These are phyloP conservation scores for Anagrus nilaparvatae DNA, from an alignment of 1,140 invertebrate species.

Conservation along the genomic window DNA sequence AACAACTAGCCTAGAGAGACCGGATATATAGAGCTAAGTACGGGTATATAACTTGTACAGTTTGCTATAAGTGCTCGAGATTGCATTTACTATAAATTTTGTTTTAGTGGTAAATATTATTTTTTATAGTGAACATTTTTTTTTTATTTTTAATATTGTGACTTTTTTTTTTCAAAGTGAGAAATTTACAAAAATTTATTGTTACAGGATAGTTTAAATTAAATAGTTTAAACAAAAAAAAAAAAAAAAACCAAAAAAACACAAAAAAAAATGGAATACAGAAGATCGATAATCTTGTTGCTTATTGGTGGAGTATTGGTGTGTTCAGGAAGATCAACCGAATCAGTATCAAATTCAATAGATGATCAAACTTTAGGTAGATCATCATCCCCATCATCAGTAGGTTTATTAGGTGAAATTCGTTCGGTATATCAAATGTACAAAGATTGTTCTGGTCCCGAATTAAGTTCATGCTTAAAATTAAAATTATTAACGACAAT, in stretches of 20 bases:
- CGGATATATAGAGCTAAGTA: slow-evolving; percentile 47
- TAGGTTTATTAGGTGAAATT: slow-evolving; percentile 43
- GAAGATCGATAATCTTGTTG: too few species aligned
- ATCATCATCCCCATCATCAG: slow-evolving; percentile 26
- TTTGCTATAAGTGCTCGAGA: slow-evolving; percentile 40
- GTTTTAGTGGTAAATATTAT: too few species aligned
- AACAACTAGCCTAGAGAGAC: slow-evolving; percentile 31
- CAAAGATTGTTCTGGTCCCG: slow-evolving; percentile 61
- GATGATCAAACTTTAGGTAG: slow-evolving; percentile 37
- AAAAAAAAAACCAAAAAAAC: too few species aligned
- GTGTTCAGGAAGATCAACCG: slow-evolving; percentile 41
- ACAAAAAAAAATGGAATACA: too few species aligned
- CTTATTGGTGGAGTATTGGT: too few species aligned
- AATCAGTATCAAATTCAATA: slow-evolving; percentile 37
- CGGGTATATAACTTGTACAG: slow-evolving; percentile 43
- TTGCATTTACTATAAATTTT: too few species aligned
- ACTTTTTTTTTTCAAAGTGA: too few species aligned
- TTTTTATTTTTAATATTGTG: too few species aligned
- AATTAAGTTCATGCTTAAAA: slow-evolving; percentile 64
- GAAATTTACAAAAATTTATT: too few species aligned
- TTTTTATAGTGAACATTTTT: too few species aligned
- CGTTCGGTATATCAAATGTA: slow-evolving; percentile 52
- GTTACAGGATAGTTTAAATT: too few species aligned
- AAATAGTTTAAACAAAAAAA: too few species aligned
- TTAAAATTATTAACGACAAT: slow-evolving; percentile 62